Evolutionary conservation across 2,888 invertebrate genomes (phyloP).

Genomic region (Hirtodrosophila trivittata): DNA sequence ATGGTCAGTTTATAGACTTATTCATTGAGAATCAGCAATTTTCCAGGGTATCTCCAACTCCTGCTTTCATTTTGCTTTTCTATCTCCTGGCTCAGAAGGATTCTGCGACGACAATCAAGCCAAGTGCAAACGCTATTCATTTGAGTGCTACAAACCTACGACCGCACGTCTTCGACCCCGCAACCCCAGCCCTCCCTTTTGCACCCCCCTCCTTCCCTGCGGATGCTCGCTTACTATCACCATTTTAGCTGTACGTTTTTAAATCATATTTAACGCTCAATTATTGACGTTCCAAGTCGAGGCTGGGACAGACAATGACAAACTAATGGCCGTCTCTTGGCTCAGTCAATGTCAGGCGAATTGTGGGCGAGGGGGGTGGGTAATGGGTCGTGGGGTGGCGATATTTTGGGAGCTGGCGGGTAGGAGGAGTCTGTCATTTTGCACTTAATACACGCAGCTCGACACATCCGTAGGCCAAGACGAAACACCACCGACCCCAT

Average conservation of each 20-base stretch:
- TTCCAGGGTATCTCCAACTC: conserved; percentile 28
- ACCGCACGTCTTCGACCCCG: background rate
- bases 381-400: background rate
- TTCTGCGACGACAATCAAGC: conserved; percentile 60
- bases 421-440: conserved; percentile 52
- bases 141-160: conserved; percentile 17
- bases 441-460: conserved; percentile 72
- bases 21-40: background rate
- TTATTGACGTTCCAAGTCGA: conserved; percentile 74
- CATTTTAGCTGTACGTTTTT: conserved; percentile 39
- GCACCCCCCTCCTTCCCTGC: too few relatives aligned
- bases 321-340: conserved; percentile 61
- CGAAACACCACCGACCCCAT: background rate
- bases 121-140: conserved; percentile 56
- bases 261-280: conserved; percentile 80
- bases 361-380: background rate
- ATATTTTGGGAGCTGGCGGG: conserved; percentile 35
- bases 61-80: conserved; percentile 3
- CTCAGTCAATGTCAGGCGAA: conserved; percentile 2
- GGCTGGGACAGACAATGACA: conserved; percentile 69
- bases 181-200: background rate
- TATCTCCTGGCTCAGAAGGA: conserved; percentile 2
- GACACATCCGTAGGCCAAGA: conserved; percentile 32
- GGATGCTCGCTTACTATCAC: background rate
- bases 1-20: too few relatives aligned